Base-by-base conservation (phyloP, 2,797 vertebrate species). In the Spinibarbus caldwelli region DNA sequence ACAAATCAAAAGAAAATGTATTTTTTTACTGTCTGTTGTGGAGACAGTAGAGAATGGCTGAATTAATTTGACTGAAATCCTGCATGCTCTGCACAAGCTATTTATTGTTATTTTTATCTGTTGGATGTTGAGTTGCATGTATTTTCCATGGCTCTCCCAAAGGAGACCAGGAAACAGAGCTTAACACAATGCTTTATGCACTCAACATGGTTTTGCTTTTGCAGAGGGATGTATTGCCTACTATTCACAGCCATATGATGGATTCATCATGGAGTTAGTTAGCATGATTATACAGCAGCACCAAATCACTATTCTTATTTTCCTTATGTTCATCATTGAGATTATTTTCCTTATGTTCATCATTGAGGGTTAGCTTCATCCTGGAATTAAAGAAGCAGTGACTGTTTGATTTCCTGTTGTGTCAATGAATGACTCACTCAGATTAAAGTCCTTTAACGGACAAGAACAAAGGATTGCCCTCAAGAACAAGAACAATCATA, bases 391-490 rank as follows among this genome's bases (percentile, higher is more conserved):
- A 70, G 82, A 89, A 43, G 72, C 78, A 73, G 19, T 80, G 84
- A 82, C 34, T 64, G 70, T 72, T 83, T 86, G 59, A 86, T 86
- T 82, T 88, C 78, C 87, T 85, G 38, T 84, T 77, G 34, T 85
- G 87, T 78, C 86, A 89, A 89, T 87, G 57, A 87, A 78, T 89
- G 75, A 87, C 89, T 87, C 43, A 38, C 31, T 54, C 41, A 45
- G 87, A 57, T 68, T 77, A 88, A 89, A 89, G 90, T 91, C 89
- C 86, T 85, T 78, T 88, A 89, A 90, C 87, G 31, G 87, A 76
- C 82, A 66, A 43, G 31, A 83, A 66, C 45, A 78, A 70, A 52
- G 36, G 38, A 14, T 23, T 43, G 15, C 49, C 45, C 29, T 47
- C 23, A 54, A 43, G 59, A 31, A 12, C 49, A 57, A 72, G 41